Evolutionary conservation across 1,140 invertebrate species (phyloP).

Genomic region (Drosophila varians): DNA sequence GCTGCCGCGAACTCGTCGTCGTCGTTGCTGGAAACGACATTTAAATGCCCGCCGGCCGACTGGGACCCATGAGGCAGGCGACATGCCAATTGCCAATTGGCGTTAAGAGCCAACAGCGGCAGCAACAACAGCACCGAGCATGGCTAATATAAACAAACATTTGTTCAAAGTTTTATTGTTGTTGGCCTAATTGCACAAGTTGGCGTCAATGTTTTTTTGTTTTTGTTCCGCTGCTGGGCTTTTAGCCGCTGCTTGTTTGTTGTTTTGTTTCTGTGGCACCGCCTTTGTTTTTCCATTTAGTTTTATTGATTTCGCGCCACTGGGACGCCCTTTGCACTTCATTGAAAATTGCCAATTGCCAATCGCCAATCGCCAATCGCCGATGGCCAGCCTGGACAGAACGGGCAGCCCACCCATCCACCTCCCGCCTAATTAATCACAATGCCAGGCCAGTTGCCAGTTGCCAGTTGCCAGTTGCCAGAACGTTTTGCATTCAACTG

Average conservation of each 20-base stretch:
- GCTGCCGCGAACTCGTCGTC: conserved; percentile 2
- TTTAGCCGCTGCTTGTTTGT: conserved; percentile 25
- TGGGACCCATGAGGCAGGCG: conserved; percentile 43
- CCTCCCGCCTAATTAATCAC: conserved; percentile 68
- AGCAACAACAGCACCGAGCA: conserved; percentile 14
- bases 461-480: no score
- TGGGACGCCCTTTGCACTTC: conserved; percentile 62
- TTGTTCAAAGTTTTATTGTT: conserved; percentile 55
- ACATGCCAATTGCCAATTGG: conserved; percentile 61
- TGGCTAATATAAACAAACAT: conserved; percentile 62
- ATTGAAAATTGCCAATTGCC: conserved; percentile 51
- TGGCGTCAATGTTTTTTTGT: conserved; percentile 3
- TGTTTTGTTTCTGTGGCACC: conserved; percentile 24
- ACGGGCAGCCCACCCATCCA: background rate
- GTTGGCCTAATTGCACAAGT: conserved; percentile 50
- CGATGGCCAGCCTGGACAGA: background rate
- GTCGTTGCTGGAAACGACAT: no score
- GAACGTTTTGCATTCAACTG: conserved; percentile 70
- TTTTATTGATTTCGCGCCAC: conserved; percentile 78
- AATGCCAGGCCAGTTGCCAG: conserved; percentile 75
- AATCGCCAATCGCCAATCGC: conserved; percentile 13
- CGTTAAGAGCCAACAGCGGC: conserved; percentile 32
- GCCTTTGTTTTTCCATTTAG: conserved; percentile 52
- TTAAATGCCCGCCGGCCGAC: conserved; percentile 52
- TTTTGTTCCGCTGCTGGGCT: no score